A percentile compares a stretch with the other conserved stretches of the same genome.
Evolutionary conservation across 1,140 invertebrate species (phyloP).

Genomic region (Pectinophora gossypiella): DNA sequence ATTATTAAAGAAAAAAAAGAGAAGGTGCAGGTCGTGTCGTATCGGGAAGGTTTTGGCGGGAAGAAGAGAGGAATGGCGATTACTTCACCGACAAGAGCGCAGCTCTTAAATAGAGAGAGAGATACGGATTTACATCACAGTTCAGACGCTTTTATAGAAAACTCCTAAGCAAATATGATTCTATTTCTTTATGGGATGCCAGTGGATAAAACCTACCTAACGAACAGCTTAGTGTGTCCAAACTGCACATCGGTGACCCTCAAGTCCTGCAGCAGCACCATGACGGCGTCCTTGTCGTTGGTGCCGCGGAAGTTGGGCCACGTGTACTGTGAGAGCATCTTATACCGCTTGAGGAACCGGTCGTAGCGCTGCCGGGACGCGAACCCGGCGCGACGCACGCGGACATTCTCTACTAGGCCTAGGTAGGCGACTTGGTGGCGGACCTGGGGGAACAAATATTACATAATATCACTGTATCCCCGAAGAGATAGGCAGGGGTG

Average conservation of each 20-base stretch:
- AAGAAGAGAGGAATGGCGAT: no score
- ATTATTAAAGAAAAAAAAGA: no score
- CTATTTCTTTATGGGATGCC: no score
- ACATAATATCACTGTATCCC: no score
- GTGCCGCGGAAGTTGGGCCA: slow-evolving; percentile 94
- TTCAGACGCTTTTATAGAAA: no score
- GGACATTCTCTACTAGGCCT: slow-evolving; percentile 94
- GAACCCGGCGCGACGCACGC: slow-evolving; percentile 95
- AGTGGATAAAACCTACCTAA: slow-evolving; percentile 75
- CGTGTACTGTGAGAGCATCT: slow-evolving; percentile 95
- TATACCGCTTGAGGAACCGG: slow-evolving; percentile 91
- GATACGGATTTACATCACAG: no score
- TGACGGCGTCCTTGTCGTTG: slow-evolving; percentile 87
- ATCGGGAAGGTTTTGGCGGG: no score
- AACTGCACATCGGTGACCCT: slow-evolving; percentile 92
- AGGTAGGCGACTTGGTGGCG: slow-evolving; percentile 94
- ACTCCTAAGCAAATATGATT: no score
- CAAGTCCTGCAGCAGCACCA: slow-evolving; percentile 88
- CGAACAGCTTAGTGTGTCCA: slow-evolving; percentile 96
- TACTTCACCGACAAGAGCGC: no score
- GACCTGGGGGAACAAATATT: slow-evolving; percentile 81
- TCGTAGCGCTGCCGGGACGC: slow-evolving; percentile 94
- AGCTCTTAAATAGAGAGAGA: no score
- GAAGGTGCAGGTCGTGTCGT: no score
- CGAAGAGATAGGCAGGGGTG: no score